Evolutionary conservation across 2,888 invertebrate genomes (phyloP), one percentile per base, ranked within the genome.

Genomic region (Antheraea yamamai): DNA sequence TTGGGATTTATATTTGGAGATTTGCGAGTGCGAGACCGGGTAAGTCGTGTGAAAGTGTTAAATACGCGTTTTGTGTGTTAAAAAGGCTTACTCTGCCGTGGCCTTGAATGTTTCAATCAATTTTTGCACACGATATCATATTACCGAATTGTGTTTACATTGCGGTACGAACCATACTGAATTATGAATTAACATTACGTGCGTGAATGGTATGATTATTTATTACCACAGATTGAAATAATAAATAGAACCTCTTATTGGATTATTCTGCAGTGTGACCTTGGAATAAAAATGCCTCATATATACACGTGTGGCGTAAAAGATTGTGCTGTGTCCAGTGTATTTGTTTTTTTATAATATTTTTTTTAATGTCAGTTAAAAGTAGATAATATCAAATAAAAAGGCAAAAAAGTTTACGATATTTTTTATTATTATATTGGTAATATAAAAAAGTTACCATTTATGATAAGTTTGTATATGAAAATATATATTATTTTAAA

Each of bases 1-100:
- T 93, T 91, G 86, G 91, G 92, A 87, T 86, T 82, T 90, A 87
- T 88, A 93, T 91, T 93, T 92, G 88, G 91, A 90, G 89, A 91
- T 88, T 92, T 87, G 91, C 91, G 86, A 87, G 87, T 87, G 88
- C 81, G 86, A 87, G 87, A 82, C 87, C 84, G 84, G 89, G 89
- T 88, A 88, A 90, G 89, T 88, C 85, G 88, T 88, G 90, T 88
- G 92, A 92, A 92, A 93, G 91, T 92, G 89, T 81, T 87, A 82
- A 87, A 88, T 88, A 83, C 85, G 85, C 86, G 80, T 84, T 84
- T 81, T 78, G 81, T 80, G 81, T 80, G 80, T 80, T 81, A 78
- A 81, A 83, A 87, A 83, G 79, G 79, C 78, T 75, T 77, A 80
- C 81, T 77, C 77, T 79, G 77, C 75, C 75, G 78, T 85, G 90